These are phyloP conservation scores for Simalia tracyae DNA, from an alignment of 2,797 vertebrate species.

Conservation along the genomic window DNA sequence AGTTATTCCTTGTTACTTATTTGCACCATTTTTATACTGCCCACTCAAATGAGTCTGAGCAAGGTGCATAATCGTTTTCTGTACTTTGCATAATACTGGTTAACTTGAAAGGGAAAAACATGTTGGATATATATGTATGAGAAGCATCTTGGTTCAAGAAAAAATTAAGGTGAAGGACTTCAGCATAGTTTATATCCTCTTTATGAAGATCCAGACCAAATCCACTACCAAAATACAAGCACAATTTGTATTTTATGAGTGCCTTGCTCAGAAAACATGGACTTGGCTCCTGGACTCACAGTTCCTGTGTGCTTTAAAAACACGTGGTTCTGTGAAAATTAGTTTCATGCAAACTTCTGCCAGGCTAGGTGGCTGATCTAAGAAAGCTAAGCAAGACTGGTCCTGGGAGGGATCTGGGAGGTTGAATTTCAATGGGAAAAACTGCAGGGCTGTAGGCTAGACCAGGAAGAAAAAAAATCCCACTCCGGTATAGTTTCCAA, in stretches of 20 bases:
- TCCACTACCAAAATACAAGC: neutral
- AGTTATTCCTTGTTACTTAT: neutral
- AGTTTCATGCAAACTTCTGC: neutral
- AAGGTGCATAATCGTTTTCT: neutral
- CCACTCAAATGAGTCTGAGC: neutral
- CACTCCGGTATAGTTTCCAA: neutral
- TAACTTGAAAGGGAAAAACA: neutral
- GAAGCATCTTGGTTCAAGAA: neutral
- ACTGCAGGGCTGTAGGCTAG: neutral
- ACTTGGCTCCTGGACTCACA: neutral
- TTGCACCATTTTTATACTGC: neutral
- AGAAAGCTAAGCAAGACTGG: neutral
- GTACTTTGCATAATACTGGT: neutral
- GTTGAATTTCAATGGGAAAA: neutral
- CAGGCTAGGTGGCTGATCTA: neutral
- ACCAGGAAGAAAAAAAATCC: neutral
- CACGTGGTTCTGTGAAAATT: neutral
- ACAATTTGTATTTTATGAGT: too few relatives aligned
- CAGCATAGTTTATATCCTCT: neutral
- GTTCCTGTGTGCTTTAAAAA: neutral
- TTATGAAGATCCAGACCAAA: neutral
- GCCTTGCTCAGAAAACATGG: neutral
- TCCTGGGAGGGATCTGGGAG: neutral
- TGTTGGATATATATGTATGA: neutral
- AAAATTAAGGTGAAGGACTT: neutral